A percentile compares a stretch with the other conserved stretches of the same genome.
Conservation (phyloP, 2,888 invertebrate species). For the Latrodectus elegans region DNA sequence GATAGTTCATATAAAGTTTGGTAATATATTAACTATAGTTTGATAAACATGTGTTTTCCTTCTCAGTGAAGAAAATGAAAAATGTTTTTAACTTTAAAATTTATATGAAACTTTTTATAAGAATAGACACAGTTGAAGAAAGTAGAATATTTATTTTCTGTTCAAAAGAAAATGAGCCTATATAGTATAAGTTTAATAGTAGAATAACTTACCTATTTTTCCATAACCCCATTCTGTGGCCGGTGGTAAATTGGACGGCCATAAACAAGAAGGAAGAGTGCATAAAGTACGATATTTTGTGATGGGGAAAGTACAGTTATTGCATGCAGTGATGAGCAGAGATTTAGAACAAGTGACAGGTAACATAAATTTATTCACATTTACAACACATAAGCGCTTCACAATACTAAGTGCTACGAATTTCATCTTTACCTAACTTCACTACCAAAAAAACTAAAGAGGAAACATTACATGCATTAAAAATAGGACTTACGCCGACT, state of each 20-base stretch:
- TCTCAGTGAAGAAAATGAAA: too few species aligned
- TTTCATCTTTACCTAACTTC: background rate
- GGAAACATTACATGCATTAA: background rate
- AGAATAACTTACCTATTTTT: conserved; percentile 26
- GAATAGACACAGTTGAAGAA: too few species aligned
- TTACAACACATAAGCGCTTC: background rate
- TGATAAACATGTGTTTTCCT: too few species aligned
- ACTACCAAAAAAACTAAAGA: background rate
- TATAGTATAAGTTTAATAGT: too few species aligned
- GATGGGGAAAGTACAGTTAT: background rate
- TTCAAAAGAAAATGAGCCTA: too few species aligned
- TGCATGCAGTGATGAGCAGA: background rate
- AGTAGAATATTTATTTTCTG: too few species aligned
- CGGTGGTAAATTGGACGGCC: conserved; percentile 47
- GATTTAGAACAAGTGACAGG: background rate
- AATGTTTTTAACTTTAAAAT: too few species aligned
- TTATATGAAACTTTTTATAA: too few species aligned
- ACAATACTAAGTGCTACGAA: background rate
- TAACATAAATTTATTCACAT: background rate
- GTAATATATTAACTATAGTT: too few species aligned
- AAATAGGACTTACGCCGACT: background rate
- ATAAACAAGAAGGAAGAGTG: conserved; percentile 29
- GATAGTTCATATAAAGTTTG: too few species aligned
- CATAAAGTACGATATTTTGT: conserved; percentile 8
- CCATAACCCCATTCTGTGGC: conserved; percentile 60